Conservation (phyloP, 2,113 vertebrate genomes). For the Marmota monax region DNA sequence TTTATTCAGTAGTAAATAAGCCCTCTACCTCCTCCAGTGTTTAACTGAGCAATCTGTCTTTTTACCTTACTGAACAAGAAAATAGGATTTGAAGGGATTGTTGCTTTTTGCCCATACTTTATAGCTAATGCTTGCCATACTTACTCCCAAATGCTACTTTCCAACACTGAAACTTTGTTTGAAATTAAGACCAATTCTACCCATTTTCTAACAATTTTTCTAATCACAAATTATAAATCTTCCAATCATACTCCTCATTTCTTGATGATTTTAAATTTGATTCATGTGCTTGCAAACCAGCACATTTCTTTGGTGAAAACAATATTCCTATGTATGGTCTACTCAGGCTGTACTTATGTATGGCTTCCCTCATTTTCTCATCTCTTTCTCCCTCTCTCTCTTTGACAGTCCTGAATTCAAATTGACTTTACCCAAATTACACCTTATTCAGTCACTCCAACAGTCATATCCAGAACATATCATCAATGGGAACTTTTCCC, state of each 20-base stretch:
- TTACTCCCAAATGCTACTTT: neutral
- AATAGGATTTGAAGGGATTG: neutral
- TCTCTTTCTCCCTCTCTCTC: neutral
- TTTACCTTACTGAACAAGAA: neutral
- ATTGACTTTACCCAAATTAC: neutral
- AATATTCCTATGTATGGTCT: neutral
- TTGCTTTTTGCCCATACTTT: neutral
- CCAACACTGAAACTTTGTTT: neutral
- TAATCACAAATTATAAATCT: neutral
- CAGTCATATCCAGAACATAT: neutral
- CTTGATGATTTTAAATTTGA: neutral
- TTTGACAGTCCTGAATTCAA: neutral
- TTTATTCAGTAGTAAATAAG: neutral
- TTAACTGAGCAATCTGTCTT: neutral
- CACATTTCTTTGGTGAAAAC: neutral
- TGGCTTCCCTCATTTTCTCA: neutral
- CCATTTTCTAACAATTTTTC: neutral
- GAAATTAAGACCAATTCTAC: neutral
- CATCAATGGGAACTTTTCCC: neutral
- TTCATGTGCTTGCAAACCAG: neutral
- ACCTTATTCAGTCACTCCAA: neutral
- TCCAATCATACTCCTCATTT: neutral
- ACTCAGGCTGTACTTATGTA: neutral
- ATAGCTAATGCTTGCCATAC: neutral
- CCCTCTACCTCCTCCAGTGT: neutral